phyloP scores from a whole-genome alignment of 2,888 invertebrate species.

The Muscina levida region DNA sequence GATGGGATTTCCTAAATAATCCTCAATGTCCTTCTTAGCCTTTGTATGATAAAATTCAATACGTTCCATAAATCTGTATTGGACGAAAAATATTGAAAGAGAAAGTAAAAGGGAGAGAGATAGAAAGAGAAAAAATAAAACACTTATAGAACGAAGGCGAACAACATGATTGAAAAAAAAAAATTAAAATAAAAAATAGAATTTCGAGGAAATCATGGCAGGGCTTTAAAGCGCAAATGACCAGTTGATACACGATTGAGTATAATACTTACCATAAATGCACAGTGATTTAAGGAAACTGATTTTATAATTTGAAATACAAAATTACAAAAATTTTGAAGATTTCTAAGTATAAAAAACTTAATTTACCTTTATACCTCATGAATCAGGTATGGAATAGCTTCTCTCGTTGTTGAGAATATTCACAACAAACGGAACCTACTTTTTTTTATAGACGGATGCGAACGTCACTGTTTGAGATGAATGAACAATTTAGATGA shows the following conservation, averaged over 20 bases:
- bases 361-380: too few relatives aligned
- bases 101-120: conserved; percentile 17
- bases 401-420: too few relatives aligned
- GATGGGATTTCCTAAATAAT: conserved; percentile 92
- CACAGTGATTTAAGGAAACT: background rate
- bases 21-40: conserved; percentile 86
- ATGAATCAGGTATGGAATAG: too few relatives aligned
- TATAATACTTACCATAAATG: background rate
- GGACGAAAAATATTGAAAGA: background rate
- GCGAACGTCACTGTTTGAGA: too few relatives aligned
- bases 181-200: conserved; percentile 8
- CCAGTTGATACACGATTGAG: background rate
- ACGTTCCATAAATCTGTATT: conserved; percentile 80
- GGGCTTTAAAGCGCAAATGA: background rate
- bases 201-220: background rate
- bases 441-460: too few relatives aligned
- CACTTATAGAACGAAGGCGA: background rate
- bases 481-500: too few relatives aligned
- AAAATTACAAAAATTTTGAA: too few relatives aligned
- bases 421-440: too few relatives aligned
- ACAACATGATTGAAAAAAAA: background rate
- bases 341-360: too few relatives aligned
- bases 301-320: too few relatives aligned
- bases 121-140: background rate
- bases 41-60: conserved; percentile 86